phyloP scores from a whole-genome alignment of 2,888 invertebrate genomes.

The Eristalis intricaria region DNA sequence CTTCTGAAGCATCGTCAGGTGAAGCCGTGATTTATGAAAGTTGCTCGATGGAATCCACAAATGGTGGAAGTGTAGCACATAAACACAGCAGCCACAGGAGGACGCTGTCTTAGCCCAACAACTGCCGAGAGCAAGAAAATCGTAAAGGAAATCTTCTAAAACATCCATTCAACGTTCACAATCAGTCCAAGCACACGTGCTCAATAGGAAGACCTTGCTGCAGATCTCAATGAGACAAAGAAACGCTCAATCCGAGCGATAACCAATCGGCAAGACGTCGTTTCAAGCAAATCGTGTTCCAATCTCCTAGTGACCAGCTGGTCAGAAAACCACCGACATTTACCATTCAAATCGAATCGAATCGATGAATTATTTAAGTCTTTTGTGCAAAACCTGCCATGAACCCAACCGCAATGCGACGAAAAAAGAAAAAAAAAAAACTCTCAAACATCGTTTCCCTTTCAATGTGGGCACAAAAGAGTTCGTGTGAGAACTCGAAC shows the following conservation, averaged over 20 bases:
- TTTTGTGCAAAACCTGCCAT: background rate
- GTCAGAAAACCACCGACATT: background rate
- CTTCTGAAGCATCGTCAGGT: no score
- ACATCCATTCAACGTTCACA: no score
- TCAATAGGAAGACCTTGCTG: no score
- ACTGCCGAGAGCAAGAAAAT: no score
- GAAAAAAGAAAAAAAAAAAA: background rate
- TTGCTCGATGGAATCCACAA: no score
- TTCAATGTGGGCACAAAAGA: background rate
- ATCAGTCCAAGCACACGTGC: no score
- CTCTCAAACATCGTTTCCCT: background rate
- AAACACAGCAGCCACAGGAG: no score
- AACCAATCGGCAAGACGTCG: background rate
- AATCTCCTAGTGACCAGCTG: background rate
- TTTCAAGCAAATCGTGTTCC: background rate
- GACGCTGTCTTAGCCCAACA: no score
- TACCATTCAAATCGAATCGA: background rate
- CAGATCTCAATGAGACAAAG: no score
- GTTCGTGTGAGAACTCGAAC: slow-evolving; percentile 5
- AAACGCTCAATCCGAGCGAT: background rate
- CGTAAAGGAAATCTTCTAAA: no score
- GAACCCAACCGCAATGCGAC: background rate
- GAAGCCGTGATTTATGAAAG: no score
- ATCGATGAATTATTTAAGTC: background rate
- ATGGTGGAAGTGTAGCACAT: no score